Conservation (phyloP, 2,888 invertebrate genomes). For the Dascillus cervinus region DNA sequence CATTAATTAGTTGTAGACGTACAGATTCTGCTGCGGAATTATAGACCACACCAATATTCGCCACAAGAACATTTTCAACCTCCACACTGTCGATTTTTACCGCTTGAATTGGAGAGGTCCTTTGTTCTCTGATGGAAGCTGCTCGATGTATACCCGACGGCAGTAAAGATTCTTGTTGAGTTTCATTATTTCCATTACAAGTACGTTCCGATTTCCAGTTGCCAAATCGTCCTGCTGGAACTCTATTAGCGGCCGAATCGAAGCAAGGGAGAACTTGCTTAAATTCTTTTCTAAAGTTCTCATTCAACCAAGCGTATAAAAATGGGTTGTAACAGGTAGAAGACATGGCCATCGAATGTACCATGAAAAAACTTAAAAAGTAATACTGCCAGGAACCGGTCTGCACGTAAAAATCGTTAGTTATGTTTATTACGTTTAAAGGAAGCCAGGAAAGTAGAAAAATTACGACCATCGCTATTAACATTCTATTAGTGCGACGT, state of each 20-base stretch:
- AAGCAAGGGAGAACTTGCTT: conserved; percentile 66
- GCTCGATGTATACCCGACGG: conserved; percentile 48
- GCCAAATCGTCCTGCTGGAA: conserved; percentile 39
- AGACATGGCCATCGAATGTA: conserved; percentile 87
- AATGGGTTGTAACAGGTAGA: conserved; percentile 93
- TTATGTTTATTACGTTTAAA: conserved; percentile 81
- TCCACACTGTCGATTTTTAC: conserved; percentile 49
- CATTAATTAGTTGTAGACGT: conserved; percentile 39
- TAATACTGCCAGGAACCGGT: conserved; percentile 75
- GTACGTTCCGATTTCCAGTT: conserved; percentile 60
- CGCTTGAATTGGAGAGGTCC: conserved; percentile 26
- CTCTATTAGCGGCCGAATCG: conserved; percentile 35
- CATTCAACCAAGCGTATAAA: conserved; percentile 92
- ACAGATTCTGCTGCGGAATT: conserved; percentile 41
- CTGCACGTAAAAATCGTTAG: conserved; percentile 71
- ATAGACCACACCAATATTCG: conserved; percentile 34
- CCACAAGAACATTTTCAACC: conserved; percentile 50
- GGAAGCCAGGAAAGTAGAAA: conserved; percentile 96
- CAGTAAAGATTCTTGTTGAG: conserved; percentile 49
- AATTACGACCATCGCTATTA: conserved; percentile 94
- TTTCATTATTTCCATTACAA: conserved; percentile 70
- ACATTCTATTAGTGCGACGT: conserved; percentile 89
- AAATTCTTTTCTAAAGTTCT: conserved; percentile 87
- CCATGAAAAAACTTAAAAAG: conserved; percentile 80
- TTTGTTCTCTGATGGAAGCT: conserved; percentile 43